These are phyloP conservation scores for Acanthis flammea DNA, from an alignment of 2,797 vertebrate species.

Conservation along the genomic window DNA sequence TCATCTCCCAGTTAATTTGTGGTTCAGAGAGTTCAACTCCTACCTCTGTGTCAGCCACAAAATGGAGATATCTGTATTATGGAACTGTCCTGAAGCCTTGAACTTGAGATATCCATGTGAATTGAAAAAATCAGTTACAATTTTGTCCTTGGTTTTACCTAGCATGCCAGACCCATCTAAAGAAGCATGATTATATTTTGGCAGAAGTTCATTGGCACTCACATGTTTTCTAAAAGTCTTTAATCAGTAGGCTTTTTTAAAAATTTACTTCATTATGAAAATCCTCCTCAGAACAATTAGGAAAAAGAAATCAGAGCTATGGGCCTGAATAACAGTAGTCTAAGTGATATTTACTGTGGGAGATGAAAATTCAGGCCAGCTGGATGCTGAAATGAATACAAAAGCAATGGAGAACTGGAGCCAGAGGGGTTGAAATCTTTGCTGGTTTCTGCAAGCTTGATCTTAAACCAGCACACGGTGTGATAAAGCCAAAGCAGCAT, in stretches of 20 bases:
- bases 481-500: not conserved
- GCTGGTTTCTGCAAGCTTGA: not conserved
- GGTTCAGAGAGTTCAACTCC: not conserved
- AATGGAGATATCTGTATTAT: not conserved
- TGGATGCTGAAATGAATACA: not conserved
- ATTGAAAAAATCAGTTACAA: not conserved
- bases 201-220: not conserved
- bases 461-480: not conserved
- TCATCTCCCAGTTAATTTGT: not conserved
- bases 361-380: not conserved
- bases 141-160: not conserved
- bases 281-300: not conserved
- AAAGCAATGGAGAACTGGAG: not conserved
- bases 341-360: not conserved
- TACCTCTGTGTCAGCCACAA: not conserved
- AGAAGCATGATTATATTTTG: not conserved
- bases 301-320: not conserved
- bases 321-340: not conserved
- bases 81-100: not conserved
- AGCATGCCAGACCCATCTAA: not conserved
- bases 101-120: not conserved
- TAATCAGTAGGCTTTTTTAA: not conserved
- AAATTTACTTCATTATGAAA: not conserved
- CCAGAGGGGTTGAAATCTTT: not conserved
- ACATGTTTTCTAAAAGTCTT: not conserved